Percentiles rank a stretch among this genome's conserved stretches.
Conservation (phyloP, 2,888 invertebrate species). For the Liopterus haemorrhoidalis region DNA sequence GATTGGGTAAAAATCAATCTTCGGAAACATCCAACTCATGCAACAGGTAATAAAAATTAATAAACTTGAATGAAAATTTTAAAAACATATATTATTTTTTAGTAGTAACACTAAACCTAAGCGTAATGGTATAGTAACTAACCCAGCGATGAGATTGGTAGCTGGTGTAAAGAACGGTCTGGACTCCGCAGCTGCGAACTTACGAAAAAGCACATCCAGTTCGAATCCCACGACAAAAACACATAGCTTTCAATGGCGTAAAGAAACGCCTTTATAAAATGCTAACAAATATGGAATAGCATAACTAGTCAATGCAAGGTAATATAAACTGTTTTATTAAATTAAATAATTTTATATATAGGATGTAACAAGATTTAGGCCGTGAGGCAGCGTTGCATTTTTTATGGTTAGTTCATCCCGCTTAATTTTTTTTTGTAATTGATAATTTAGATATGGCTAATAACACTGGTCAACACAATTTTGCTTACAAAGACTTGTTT, state of each 20-base stretch:
- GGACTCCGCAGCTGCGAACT: conserved; percentile 58
- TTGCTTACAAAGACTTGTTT: too few relatives aligned
- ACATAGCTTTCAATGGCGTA: conserved; percentile 79
- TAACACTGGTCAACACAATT: too few relatives aligned
- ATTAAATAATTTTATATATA: too few relatives aligned
- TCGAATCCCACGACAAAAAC: conserved; percentile 58
- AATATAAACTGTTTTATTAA: neutral
- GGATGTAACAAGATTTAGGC: too few relatives aligned
- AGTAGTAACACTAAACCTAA: conserved; percentile 55
- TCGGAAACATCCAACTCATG: conserved; percentile 30
- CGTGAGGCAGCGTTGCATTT: too few relatives aligned
- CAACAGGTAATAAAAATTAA: conserved; percentile 31
- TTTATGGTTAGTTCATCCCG: too few relatives aligned
- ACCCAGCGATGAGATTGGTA: conserved; percentile 78
- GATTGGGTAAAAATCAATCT: conserved; percentile 5
- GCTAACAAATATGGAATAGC: neutral
- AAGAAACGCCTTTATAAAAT: conserved; percentile 67
- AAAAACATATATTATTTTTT: conserved; percentile 9
- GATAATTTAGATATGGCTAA: too few relatives aligned
- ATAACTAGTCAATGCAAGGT: neutral
- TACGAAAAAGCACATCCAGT: conserved; percentile 56
- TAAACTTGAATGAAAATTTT: neutral
- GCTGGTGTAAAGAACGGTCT: conserved; percentile 69
- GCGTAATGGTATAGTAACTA: conserved; percentile 79
- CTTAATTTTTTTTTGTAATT: too few relatives aligned